Evolutionary conservation across 35 echinoderm and acorn worm genomes (phyloP), one percentile per base, ranked within the genome.

Genomic region (Heliocidaris tuberculata): DNA sequence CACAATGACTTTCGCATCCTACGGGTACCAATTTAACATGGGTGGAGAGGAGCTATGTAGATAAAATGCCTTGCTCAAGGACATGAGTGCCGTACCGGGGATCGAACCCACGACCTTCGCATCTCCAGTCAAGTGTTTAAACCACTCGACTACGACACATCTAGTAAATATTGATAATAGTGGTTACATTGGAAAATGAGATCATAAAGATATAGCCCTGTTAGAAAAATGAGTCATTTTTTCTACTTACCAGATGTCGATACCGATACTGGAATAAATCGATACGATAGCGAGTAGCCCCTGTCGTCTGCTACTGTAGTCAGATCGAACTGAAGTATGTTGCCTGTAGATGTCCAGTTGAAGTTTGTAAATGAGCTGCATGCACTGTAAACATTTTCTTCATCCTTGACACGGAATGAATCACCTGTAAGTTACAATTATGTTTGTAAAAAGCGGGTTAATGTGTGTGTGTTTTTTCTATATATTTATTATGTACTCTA

Each of bases 291-390:
- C 0, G 91, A 56, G 91, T 93, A 93, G 48, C 91, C 91, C 21
- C 91, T 49, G 91, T 59, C 91, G 29, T 93, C 91, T 30, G 31
- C 91, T 32, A 19, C 3, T 32, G 48, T 93, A 5, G 27, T 30
- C 13, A 93, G 91, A 48, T 93, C 91, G 29, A 93, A 93, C 32
- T 93, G 91, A 10, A 93, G 10, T 30, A 93, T 59, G 91, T 59
- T 93, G 9, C 91, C 27, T 59, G 91, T 50, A 24, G 91, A 93
- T 13, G 91, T 93, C 91, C 91, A 93, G 91, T 93, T 93, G 91
- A 93, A 93, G 30, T 93, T 59, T 32, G 48, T 93, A n/a, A 93
- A 93, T 30, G 50, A 93, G 91, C 50, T 93, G 48, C 91, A 93
- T 59, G 91, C 50, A 59, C 91, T 93, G 91, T 93, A 93, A 8